Evolutionary conservation across 2,888 invertebrate genomes (phyloP), one percentile per base, ranked within the genome.

Genomic region (Pyrochroa serraticornis): DNA sequence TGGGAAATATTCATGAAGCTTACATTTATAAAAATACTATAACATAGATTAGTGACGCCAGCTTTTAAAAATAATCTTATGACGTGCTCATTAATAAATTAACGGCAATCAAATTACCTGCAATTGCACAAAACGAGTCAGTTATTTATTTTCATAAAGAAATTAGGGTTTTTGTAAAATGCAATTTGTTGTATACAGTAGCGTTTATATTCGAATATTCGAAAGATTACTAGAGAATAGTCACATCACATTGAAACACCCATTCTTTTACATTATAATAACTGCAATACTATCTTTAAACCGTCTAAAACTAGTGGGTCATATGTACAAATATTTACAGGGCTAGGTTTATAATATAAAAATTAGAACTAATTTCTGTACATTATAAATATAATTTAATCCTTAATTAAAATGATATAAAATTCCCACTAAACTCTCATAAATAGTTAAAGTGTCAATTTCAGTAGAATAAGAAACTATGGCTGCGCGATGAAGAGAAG

Each of bases 161-260:
- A n/a, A n/a, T n/a, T n/a, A n/a, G n/a, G n/a, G n/a, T n/a, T n/a
- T n/a, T n/a, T n/a, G n/a, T n/a, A 53, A 53, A 58, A 58, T 51
- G 57, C 57, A 58, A 10, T 30, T 45, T 56, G 7, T 12, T 36
- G 46, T 52, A 51, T 58, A 58, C 46, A 58, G 10, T 43, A 32
- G 43, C 43, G 43, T 32, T 33, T 32, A 43, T 43, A 8, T 43
- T 43, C 22, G 31, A 22, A 41, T 14, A 10, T 43, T 43, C 22
- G 31, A 22, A 41, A 7, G 8, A 57, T 35, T 37, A 43, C 22
- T 39, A 58, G 31, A 45, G 46, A 58, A 53, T 60, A 60, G 55
- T 55, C 60, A 60, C 55, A 60, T 60, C 60, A 60, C 60, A 60
- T 55, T 59, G 36, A 60, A 47, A 60, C 60, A 60, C 55, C 55